Evolutionary conservation across 1,140 invertebrate genomes (phyloP).

Genomic region (Saccostrea glomerata): DNA sequence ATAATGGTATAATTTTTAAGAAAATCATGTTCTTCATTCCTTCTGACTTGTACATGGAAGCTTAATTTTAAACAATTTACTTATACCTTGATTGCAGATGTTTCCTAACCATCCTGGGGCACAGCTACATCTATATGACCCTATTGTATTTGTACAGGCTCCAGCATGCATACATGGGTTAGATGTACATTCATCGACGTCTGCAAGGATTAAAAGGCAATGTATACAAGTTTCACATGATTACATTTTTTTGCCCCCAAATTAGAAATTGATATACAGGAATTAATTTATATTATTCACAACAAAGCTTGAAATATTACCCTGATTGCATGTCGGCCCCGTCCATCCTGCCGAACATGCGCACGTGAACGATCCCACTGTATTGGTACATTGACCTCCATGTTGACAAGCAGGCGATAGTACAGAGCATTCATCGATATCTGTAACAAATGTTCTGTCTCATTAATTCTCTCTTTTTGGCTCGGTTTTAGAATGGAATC

Average conservation of each 20-base stretch:
- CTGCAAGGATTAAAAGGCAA: background rate
- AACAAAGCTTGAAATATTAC: background rate
- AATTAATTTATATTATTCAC: too few species aligned
- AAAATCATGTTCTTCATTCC: too few species aligned
- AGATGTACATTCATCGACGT: background rate
- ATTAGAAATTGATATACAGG: too few species aligned
- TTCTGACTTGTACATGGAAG: too few species aligned
- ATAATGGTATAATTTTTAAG: too few species aligned
- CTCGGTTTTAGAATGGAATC: too few species aligned
- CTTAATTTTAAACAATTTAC: background rate
- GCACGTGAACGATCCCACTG: background rate
- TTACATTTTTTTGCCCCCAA: too few species aligned
- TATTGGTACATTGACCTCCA: background rate
- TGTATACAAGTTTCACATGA: too few species aligned
- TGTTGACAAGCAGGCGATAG: background rate
- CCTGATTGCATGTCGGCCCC: background rate
- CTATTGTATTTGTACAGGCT: background rate
- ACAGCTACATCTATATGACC: background rate
- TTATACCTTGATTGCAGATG: background rate
- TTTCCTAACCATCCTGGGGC: background rate
- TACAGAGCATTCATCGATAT: background rate
- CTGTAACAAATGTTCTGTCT: background rate
- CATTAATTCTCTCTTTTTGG: too few species aligned
- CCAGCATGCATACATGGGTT: background rate
- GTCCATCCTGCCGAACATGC: background rate